phyloP scores from a whole-genome alignment of 2,113 vertebrate genomes.

The Ctenodactylus gundi region DNA sequence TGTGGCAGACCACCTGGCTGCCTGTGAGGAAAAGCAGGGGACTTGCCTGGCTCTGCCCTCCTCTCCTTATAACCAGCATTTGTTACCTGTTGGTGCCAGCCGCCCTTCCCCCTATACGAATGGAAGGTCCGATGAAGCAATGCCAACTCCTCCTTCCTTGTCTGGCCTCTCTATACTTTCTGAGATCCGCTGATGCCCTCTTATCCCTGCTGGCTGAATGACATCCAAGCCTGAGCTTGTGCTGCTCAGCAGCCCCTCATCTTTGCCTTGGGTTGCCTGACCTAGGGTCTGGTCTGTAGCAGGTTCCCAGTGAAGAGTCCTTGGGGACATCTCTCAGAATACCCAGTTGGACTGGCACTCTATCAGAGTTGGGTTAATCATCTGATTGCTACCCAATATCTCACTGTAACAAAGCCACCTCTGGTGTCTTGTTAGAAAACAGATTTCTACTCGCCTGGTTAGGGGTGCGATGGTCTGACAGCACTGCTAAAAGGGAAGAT shows the following conservation, averaged over 20 bases:
- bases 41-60: not conserved
- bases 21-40: not conserved
- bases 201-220: not conserved
- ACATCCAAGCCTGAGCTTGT: not conserved
- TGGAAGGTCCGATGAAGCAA: not conserved
- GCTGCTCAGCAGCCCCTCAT: not conserved
- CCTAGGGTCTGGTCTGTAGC: not conserved
- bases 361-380: not conserved
- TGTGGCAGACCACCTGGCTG: fast-evolving
- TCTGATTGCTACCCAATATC: not conserved
- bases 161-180: not conserved
- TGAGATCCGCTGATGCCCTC: not conserved
- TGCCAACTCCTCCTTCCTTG: not conserved
- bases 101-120: not conserved
- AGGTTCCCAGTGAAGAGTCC: not conserved
- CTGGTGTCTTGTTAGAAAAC: not conserved
- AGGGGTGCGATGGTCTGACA: not conserved
- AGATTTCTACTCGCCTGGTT: not conserved
- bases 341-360: not conserved
- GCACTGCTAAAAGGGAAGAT: not conserved
- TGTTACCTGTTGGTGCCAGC: not conserved
- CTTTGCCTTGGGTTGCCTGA: not conserved
- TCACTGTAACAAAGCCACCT: not conserved
- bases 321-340: not conserved
- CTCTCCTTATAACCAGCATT: not conserved